These are phyloP conservation scores for Muricea muricata DNA, from an alignment of 92 coral and sea anemone species.

Conservation along the genomic window DNA sequence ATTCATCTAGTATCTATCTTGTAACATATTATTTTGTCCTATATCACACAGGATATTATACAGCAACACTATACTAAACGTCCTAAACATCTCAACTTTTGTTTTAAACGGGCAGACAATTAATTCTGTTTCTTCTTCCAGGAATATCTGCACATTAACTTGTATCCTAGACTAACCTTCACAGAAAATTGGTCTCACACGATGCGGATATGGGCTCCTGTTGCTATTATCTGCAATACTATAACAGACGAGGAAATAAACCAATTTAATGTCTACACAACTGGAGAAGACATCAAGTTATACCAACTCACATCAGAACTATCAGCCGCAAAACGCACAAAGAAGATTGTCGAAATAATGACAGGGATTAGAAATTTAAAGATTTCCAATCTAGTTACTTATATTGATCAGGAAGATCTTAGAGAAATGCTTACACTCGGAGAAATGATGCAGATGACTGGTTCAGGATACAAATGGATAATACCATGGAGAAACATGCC, in stretches of 20 bases:
- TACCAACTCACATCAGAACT: neutral
- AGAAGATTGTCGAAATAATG: neutral
- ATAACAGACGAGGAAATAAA: slow-evolving; percentile 3
- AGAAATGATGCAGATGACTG: slow-evolving; percentile 28
- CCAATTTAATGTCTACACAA: neutral
- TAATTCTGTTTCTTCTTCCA: neutral
- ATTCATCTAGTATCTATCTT: too few species aligned
- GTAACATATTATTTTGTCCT: too few species aligned
- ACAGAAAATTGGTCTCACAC: neutral
- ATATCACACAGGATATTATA: too few species aligned
- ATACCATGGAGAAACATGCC: neutral
- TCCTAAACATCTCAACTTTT: too few species aligned
- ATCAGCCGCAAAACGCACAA: neutral
- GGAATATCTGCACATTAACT: neutral
- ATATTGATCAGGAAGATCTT: neutral
- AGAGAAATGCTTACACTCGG: neutral
- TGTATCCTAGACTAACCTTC: neutral
- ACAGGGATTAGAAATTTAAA: neutral
- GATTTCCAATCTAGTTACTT: slow-evolving; percentile 6
- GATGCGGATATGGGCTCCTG: slow-evolving; percentile 5
- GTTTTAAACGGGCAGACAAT: too few species aligned
- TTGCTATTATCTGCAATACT: slow-evolving; percentile 19
- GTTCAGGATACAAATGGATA: slow-evolving; percentile 29
- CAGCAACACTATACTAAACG: too few species aligned
- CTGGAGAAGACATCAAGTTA: neutral